Conservation (phyloP, 2,888 invertebrate species). For the Zygogramma bicolorata region DNA sequence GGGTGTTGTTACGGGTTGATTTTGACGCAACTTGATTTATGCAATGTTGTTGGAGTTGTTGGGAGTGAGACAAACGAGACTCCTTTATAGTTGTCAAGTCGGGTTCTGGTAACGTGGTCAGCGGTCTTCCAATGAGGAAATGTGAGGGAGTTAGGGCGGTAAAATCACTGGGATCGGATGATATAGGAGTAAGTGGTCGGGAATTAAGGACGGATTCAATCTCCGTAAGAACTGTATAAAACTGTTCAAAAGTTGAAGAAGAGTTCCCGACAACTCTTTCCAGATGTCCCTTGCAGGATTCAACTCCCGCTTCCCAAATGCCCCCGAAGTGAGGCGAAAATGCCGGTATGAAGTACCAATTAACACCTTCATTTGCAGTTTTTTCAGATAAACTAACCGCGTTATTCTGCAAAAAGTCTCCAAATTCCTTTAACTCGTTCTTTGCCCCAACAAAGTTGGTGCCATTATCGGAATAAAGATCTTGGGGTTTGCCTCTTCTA, state of each 20-base stretch:
- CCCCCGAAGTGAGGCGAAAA: constrained; percentile 53
- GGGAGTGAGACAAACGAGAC: constrained; percentile 43
- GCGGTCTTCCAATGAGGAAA: constrained; percentile 47
- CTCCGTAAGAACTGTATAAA: background rate
- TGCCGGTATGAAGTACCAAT: constrained; percentile 55
- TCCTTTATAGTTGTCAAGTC: constrained; percentile 29
- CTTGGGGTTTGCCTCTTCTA: constrained; percentile 19
- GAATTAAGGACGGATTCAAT: constrained; percentile 8
- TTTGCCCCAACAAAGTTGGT: constrained; percentile 30
- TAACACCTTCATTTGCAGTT: constrained; percentile 14
- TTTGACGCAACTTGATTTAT: too few relatives aligned
- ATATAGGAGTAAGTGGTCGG: background rate
- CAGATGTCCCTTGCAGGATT: constrained; percentile 51
- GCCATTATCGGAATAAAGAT: constrained; percentile 28
- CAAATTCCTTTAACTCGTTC: constrained; percentile 12
- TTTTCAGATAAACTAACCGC: background rate
- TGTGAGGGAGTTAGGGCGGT: constrained; percentile 48
- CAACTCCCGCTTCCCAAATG: constrained; percentile 54
- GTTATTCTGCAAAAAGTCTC: background rate
- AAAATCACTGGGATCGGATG: constrained; percentile 32
- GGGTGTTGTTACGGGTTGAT: too few relatives aligned
- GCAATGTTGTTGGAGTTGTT: constrained; percentile 45
- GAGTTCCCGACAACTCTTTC: background rate
- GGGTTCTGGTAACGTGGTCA: constrained; percentile 39
- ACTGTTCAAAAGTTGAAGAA: background rate